phyloP scores from a whole-genome alignment of 2,113 vertebrate genomes.

The Pituophis catenifer region DNA sequence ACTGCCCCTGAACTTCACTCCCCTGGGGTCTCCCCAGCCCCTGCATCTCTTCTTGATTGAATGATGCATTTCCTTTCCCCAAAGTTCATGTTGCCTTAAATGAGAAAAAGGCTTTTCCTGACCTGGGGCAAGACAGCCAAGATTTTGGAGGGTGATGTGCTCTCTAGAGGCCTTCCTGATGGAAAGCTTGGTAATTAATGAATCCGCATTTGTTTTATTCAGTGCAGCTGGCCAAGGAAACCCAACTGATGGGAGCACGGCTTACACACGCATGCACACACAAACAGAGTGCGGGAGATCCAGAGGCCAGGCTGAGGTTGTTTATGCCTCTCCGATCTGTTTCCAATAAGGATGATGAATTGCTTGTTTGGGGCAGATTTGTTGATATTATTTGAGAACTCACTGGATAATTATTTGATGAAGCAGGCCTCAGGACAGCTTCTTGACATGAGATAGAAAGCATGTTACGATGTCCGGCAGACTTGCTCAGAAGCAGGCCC shows the following conservation, averaged over 20 bases:
- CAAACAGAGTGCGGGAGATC: constrained; percentile 1
- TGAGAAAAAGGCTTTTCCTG: not conserved
- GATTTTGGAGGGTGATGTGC: not conserved
- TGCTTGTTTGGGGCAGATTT: constrained; percentile 21
- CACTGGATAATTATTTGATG: constrained; percentile 12
- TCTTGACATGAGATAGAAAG: not conserved
- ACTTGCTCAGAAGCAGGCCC: not conserved
- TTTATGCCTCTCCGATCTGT: constrained; percentile 24
- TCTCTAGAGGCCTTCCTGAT: constrained; percentile 8
- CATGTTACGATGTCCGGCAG: not conserved
- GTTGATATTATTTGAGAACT: constrained; percentile 23
- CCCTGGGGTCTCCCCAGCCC: not conserved
- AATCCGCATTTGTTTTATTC: constrained; percentile 26
- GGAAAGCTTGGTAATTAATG: constrained; percentile 25
- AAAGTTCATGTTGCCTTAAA: constrained; percentile 1
- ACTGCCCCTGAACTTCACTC: constrained; percentile 4
- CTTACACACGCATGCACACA: not conserved
- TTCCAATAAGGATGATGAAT: constrained; percentile 30
- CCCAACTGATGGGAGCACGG: constrained; percentile 4
- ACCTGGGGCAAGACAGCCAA: not conserved
- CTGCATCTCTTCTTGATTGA: not conserved
- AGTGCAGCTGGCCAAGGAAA: constrained; percentile 31
- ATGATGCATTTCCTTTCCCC: constrained; percentile 2
- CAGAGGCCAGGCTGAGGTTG: constrained; percentile 14
- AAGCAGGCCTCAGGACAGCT: not conserved